phyloP scores from a whole-genome alignment of 1,140 invertebrate genomes.

The Brachionus paranguensis region DNA sequence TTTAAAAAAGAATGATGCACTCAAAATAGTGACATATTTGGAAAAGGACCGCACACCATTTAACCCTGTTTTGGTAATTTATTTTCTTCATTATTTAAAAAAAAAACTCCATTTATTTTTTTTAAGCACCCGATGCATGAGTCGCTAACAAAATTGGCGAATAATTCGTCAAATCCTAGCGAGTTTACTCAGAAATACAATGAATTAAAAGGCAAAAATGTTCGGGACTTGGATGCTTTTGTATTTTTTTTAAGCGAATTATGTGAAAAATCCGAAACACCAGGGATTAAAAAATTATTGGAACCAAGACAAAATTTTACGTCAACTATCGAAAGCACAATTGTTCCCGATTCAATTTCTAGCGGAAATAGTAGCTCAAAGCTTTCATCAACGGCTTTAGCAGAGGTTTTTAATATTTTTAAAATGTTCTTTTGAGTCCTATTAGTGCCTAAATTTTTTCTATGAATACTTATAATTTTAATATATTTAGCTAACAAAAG shows the following conservation, averaged over 20 bases:
- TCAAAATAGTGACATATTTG: background rate
- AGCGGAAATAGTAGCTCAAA: slow-evolving; percentile 9
- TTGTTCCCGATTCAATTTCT: slow-evolving; percentile 6
- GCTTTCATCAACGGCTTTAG: background rate
- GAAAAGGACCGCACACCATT: slow-evolving; percentile 7
- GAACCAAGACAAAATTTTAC: background rate
- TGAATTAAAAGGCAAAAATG: slow-evolving; percentile 30
- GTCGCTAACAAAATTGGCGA: background rate
- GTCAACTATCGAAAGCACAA: background rate
- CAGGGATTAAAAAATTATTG: background rate
- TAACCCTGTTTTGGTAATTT: background rate
- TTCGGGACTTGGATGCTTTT: slow-evolving; percentile 16
- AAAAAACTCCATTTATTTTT: too few relatives aligned
- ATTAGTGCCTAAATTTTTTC: too few relatives aligned
- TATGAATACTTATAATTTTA: too few relatives aligned
- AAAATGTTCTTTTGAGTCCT: background rate
- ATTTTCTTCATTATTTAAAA: background rate
- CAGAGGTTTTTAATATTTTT: background rate
- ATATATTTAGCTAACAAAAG: too few relatives aligned
- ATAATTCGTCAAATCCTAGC: background rate
- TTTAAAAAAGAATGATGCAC: slow-evolving; percentile 7
- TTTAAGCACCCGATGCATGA: background rate
- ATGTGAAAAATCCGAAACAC: slow-evolving; percentile 12
- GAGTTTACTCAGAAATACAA: slow-evolving; percentile 33
- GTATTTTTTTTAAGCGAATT: slow-evolving; percentile 20